A percentile compares a stretch with the other conserved stretches of the same genome.
Evolutionary conservation across 2,113 vertebrate species (phyloP).

Genomic region (Lagenorhynchus albirostris): DNA sequence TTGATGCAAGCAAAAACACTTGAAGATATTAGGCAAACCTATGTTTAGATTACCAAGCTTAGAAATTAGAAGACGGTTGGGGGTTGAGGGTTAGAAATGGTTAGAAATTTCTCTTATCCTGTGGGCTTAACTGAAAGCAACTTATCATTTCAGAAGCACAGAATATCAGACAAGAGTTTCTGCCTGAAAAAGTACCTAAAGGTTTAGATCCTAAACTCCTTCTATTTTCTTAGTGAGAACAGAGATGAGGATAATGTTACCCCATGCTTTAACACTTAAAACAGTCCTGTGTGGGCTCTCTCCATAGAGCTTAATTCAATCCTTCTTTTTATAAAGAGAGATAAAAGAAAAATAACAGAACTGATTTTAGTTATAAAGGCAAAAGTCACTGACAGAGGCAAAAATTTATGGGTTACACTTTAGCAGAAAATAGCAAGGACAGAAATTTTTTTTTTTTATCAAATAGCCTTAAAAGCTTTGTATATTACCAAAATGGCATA

Average conservation of each 20-base stretch:
- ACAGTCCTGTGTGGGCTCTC: neutral
- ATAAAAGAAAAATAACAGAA: constrained; percentile 3
- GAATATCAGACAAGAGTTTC: neutral
- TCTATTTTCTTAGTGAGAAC: neutral
- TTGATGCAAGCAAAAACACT: neutral
- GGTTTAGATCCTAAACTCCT: constrained; percentile 15
- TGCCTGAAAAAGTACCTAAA: neutral
- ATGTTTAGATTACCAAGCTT: neutral
- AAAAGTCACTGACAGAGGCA: neutral
- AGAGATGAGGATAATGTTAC: neutral
- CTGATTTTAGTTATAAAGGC: constrained; percentile 2
- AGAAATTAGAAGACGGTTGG: neutral
- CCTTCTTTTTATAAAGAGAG: neutral
- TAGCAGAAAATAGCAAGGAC: neutral
- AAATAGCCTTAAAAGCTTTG: constrained; percentile 30
- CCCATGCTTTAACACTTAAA: neutral
- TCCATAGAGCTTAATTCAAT: neutral
- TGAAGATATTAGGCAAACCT: neutral
- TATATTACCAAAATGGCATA: neutral
- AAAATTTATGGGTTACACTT: neutral
- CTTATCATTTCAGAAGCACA: neutral
- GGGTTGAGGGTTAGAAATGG: neutral
- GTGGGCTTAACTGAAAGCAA: constrained; percentile 2
- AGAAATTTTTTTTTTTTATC: constrained; percentile 34
- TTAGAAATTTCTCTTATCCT: neutral